Base-by-base conservation (phyloP, 2,113 vertebrate genomes). In the Python bivittatus region DNA sequence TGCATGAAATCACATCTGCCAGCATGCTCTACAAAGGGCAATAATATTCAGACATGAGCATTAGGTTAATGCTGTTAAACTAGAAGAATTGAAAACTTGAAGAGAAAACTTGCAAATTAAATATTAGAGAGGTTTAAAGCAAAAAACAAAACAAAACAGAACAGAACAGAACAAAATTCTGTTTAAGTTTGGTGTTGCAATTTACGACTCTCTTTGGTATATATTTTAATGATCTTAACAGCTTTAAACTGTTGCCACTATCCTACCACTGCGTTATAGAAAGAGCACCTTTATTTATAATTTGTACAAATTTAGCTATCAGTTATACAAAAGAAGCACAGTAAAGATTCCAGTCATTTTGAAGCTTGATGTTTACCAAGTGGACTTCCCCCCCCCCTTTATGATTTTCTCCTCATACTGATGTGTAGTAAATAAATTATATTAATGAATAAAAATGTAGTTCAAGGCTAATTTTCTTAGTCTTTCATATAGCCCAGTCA, bases 1-100 rank as follows among this genome's bases (percentile, higher is more conserved):
- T 93, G 79, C 29, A 84, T 38, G 79, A 89, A 89, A 84, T 25
- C 90, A 90, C 84, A 86, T 89, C 72, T 29, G 79, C 54, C 61
- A 52, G 4, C n/a, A 48, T 1, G 20, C 5, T 88, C 91, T 0
- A 92, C 1, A 52, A 86, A 92, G 27, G 25, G 15, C 57, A 96
- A 95, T 90, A 96, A 95, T 90, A 86, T 89, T 95, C 84, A 95
- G 91, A 90, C 17, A 48, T 22, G 38, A 94, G 72, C 0, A 48
- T n/a, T 89, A 87, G 93, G 72, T 94, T 84, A 88, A 89, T 64
- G 79, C 10, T 91, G 58, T 89, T 86, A 89, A 57, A 33, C 33
- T 72, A 17, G 13, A 72, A 72, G n/a, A n/a, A n/a, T n/a, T n/a
- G n/a, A n/a, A n/a, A n/a, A n/a, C n/a, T n/a, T n/a, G n/a, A n/a